Percentiles rank a stretch among this genome's conserved stretches.
Conservation (phyloP, 2,113 vertebrate species). For the Cyanoliseus patagonus region DNA sequence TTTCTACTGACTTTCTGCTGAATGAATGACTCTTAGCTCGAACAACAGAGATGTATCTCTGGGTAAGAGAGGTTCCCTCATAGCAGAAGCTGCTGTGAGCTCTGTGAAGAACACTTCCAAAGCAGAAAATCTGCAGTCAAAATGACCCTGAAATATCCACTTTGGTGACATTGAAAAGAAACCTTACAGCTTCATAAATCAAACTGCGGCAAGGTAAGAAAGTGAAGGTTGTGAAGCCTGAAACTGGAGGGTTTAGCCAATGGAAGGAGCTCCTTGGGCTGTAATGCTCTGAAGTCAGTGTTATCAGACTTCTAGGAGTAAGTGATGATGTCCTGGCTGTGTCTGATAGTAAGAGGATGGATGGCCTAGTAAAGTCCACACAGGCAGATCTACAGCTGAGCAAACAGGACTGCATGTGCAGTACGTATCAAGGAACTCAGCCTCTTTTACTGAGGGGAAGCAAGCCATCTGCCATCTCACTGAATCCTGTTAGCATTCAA, state of each 20-base stretch:
- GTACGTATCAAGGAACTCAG: neutral
- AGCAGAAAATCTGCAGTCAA: neutral
- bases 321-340: neutral
- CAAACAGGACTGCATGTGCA: neutral
- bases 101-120: neutral
- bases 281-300: rapidly evolving
- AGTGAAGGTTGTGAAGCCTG: neutral
- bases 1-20: constrained; percentile 7
- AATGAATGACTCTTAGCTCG: neutral
- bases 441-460: neutral
- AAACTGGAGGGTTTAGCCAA: neutral
- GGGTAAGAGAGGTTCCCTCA: neutral
- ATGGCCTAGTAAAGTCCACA: neutral
- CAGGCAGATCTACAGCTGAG: constrained; percentile 15
- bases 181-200: neutral
- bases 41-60: neutral
- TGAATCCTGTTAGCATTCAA: neutral
- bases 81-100: neutral
- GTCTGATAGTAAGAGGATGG: neutral
- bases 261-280: neutral
- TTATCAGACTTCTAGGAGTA: neutral
- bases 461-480: neutral
- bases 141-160: neutral
- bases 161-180: neutral
- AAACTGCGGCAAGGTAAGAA: neutral